These are phyloP conservation scores for Peucedramus taeniatus DNA, from an alignment of 2,113 vertebrate species.

Conservation along the genomic window DNA sequence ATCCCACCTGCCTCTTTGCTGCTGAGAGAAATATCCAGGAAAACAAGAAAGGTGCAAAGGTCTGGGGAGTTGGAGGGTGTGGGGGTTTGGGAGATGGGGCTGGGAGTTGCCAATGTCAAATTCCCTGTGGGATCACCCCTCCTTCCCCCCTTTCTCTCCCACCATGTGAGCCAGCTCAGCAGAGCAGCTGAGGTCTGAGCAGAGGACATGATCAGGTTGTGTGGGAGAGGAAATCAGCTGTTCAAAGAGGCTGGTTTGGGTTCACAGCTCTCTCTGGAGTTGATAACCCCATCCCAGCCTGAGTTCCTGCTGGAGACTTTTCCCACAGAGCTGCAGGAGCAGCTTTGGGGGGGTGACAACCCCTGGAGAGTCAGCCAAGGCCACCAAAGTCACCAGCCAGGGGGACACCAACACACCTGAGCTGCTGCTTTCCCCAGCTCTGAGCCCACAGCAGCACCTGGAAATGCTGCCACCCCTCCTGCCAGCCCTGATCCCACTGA, in stretches of 20 bases:
- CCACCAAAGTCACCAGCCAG: background rate
- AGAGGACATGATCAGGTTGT: background rate
- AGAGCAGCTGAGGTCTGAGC: background rate
- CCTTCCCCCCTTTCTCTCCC: background rate
- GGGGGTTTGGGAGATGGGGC: background rate
- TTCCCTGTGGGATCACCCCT: background rate
- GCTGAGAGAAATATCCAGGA: background rate
- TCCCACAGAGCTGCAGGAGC: background rate
- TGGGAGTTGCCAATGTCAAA: rapidly evolving
- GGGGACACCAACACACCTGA: rapidly evolving
- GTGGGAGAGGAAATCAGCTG: background rate
- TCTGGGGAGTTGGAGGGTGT: rapidly evolving
- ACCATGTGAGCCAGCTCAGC: background rate
- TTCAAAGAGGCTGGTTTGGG: background rate
- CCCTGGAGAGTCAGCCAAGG: background rate
- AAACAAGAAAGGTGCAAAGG: background rate
- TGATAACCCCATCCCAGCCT: background rate
- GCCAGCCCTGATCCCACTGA: background rate
- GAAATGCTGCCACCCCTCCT: background rate
- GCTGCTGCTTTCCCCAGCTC: background rate
- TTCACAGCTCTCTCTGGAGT: background rate
- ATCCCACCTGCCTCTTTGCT: background rate
- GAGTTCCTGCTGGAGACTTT: rapidly evolving
- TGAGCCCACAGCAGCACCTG: background rate
- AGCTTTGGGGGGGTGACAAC: background rate